These are phyloP conservation scores for Pseudoatta argentina DNA, from an alignment of 1,140 invertebrate species.

Conservation along the genomic window DNA sequence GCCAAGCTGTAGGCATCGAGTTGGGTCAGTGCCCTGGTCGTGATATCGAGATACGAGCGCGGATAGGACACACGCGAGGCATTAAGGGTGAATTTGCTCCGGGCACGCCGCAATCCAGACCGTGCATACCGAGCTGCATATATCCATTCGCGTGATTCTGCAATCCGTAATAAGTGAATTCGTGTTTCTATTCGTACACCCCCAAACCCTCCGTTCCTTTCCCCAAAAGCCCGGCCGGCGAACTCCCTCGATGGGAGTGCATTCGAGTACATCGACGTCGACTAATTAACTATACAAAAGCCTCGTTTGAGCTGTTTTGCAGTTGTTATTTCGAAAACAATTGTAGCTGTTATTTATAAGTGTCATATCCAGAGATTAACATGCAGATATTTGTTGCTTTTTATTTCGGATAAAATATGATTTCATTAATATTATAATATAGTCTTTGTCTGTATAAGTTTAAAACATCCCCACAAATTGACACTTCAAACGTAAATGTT, in stretches of 20 bases:
- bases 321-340: constrained; percentile 18
- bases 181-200: constrained; percentile 42
- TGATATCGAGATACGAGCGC: constrained; percentile 67
- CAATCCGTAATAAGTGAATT: constrained; percentile 69
- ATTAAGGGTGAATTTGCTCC: constrained; percentile 68
- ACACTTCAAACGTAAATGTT: too few relatives aligned
- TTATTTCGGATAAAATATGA: not conserved
- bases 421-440: not conserved
- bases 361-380: not conserved
- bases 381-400: not conserved
- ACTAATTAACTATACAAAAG: constrained; percentile 20
- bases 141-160: constrained; percentile 69
- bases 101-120: constrained; percentile 41
- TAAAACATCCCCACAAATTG: too few relatives aligned
- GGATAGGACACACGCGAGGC: constrained; percentile 71
- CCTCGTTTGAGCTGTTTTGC: not conserved
- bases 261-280: constrained; percentile 1
- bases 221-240: constrained; percentile 48
- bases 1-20: constrained; percentile 22
- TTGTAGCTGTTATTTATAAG: not conserved
- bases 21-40: constrained; percentile 62
- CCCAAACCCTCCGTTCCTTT: not conserved
- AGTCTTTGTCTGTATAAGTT: too few relatives aligned
- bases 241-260: constrained; percentile 22
- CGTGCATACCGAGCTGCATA: constrained; percentile 53